Evolutionary conservation across 2,797 vertebrate species (phyloP).

Genomic region (Glyptemys insculpta): DNA sequence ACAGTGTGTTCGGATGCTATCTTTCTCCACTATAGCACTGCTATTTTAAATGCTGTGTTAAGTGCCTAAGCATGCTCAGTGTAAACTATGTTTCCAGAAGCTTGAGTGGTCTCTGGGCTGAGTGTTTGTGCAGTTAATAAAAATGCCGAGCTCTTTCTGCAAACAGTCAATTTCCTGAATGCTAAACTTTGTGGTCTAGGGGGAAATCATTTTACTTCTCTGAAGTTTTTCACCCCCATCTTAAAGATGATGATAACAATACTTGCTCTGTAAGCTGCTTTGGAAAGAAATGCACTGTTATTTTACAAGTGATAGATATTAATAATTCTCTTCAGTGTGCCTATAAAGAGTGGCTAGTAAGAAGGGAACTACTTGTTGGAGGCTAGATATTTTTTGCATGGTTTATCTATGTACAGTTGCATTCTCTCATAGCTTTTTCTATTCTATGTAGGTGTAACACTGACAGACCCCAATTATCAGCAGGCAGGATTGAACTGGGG

Average conservation of each 20-base stretch:
- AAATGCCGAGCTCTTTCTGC: background rate
- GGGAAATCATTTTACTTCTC: background rate
- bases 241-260: background rate
- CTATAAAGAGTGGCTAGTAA: background rate
- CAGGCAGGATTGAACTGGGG: too few relatives aligned
- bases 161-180: background rate
- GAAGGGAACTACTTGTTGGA: background rate
- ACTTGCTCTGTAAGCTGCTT: background rate
- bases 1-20: background rate
- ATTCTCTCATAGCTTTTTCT: accelerated
- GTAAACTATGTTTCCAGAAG: constrained; percentile 18
- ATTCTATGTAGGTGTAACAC: background rate
- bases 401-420: background rate
- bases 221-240: background rate
- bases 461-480: too few relatives aligned
- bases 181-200: background rate
- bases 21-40: constrained; percentile 25
- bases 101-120: background rate
- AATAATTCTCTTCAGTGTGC: background rate
- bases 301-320: background rate
- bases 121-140: background rate
- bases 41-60: constrained; percentile 30
- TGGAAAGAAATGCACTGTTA: background rate
- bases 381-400: background rate
- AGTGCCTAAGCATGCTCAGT: background rate